Base-by-base conservation (phyloP, 2,113 vertebrate genomes). In the Otocyon megalotis region DNA sequence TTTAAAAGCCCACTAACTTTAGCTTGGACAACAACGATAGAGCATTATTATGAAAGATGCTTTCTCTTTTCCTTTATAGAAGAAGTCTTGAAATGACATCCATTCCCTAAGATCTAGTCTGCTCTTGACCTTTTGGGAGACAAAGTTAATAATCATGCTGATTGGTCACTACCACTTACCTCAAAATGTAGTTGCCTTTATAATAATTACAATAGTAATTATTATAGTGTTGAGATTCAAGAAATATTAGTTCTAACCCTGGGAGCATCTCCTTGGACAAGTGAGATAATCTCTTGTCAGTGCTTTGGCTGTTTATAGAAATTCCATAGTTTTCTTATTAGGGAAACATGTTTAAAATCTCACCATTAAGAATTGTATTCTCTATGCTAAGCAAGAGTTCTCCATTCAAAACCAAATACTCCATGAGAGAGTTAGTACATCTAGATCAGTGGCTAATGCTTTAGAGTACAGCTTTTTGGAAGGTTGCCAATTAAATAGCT, bases 21-120 rank as follows among this genome's bases (percentile, higher is more conserved):
- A 65, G 8, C 60, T 92, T 94, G 19, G 32, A 53, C 60, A 72
- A 79, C 28, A 37, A 72, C 8, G 24, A 15, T 71, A 91, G 92
- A 94, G 60, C 60, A 72, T 85, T 90, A 50, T 32, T 88, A 50
- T 90, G 84, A 93, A 97, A 62, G 63, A 84, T 35, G 43, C 8
- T 37, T 95, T 72, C 53, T 94, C 62, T 81, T 90, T 90, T 58
- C 43, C 54, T 96, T 97, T 97, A n/a, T 5, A 95, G 85, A 93
- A 96, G 69, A 89, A 95, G 87, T 54, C 28, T 50, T 53, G 60
- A 96, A 77, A 93, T 83, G 71, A 82, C 11, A 53, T 48, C 50
- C 14, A 12, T 81, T 24, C 28, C 22, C 48, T 62, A 77, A 87
- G 81, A 87, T 82, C 48, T 72, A 37, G 17, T n/a, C 43, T 96